Evolutionary conservation across 2,113 vertebrate species (phyloP).

Genomic region (Grammomys dolichurus): DNA sequence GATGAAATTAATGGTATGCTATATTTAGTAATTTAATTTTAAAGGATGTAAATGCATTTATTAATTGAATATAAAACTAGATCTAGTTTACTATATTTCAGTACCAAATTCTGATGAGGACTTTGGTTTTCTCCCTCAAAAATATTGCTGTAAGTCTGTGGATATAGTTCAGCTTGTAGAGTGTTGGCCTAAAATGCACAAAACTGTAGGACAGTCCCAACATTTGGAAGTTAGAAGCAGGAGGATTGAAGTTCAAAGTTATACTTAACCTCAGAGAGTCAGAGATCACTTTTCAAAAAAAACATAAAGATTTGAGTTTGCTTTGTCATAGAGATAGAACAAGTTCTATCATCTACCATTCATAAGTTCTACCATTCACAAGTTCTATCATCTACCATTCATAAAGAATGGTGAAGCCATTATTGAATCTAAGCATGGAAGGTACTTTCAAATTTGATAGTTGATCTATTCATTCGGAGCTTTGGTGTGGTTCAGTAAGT

Average conservation of each 20-base stretch:
- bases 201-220: background rate
- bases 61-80: constrained; percentile 6
- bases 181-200: background rate
- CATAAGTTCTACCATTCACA: too few relatives aligned
- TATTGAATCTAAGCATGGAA: background rate
- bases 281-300: background rate
- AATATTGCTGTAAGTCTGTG: background rate
- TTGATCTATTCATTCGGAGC: background rate
- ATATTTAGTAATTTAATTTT: constrained; percentile 52
- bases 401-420: background rate
- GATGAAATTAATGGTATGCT: constrained; percentile 84
- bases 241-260: background rate
- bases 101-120: background rate
- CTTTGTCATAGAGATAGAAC: background rate
- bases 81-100: constrained; percentile 47
- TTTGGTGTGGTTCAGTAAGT: background rate
- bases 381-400: too few relatives aligned
- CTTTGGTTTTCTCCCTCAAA: background rate
- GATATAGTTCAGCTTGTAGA: background rate
- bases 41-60: background rate
- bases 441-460: constrained; percentile 41
- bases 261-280: background rate
- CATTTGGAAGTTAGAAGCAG: background rate
- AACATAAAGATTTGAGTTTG: background rate
- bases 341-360: too few relatives aligned